Conservation (phyloP, 2,888 invertebrate genomes). For the Sphaerophoria rueppellii region DNA sequence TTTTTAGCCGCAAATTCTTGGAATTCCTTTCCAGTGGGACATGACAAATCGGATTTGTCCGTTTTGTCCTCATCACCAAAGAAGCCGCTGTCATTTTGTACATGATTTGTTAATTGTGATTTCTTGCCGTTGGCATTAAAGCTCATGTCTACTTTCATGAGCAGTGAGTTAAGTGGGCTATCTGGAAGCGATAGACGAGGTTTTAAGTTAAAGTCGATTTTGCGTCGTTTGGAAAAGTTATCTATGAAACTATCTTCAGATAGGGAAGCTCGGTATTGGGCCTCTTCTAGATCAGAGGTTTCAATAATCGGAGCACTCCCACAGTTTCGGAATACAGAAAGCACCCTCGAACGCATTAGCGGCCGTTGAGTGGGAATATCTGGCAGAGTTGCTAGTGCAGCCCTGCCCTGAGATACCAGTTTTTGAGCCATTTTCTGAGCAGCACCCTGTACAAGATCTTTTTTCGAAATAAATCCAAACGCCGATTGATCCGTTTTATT, state of each 20-base stretch:
- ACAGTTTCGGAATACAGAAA: slow-evolving; percentile 74
- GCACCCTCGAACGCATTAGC: slow-evolving; percentile 78
- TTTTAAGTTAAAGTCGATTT: slow-evolving; percentile 76
- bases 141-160: slow-evolving; percentile 78
- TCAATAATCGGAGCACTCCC: slow-evolving; percentile 73
- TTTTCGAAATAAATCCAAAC: slow-evolving; percentile 13
- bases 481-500: neutral
- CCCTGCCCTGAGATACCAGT: slow-evolving; percentile 78
- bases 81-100: slow-evolving; percentile 54
- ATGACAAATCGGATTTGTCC: slow-evolving; percentile 40
- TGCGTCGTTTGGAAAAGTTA: slow-evolving; percentile 79
- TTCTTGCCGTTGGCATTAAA: slow-evolving; percentile 55
- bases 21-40: slow-evolving; percentile 75
- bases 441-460: slow-evolving; percentile 75
- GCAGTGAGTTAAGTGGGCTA: slow-evolving; percentile 77
- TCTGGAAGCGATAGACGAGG: slow-evolving; percentile 75
- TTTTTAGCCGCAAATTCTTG: slow-evolving; percentile 73
- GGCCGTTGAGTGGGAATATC: slow-evolving; percentile 80
- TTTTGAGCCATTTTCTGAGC: slow-evolving; percentile 77
- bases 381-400: slow-evolving; percentile 79
- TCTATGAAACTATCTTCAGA: slow-evolving; percentile 79
- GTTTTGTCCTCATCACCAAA: slow-evolving; percentile 44
- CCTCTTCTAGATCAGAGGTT: slow-evolving; percentile 75
- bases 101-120: slow-evolving; percentile 30
- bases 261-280: slow-evolving; percentile 74